These are phyloP conservation scores for Gobiocypris rarus DNA, from an alignment of 2,113 vertebrate species.

Conservation along the genomic window DNA sequence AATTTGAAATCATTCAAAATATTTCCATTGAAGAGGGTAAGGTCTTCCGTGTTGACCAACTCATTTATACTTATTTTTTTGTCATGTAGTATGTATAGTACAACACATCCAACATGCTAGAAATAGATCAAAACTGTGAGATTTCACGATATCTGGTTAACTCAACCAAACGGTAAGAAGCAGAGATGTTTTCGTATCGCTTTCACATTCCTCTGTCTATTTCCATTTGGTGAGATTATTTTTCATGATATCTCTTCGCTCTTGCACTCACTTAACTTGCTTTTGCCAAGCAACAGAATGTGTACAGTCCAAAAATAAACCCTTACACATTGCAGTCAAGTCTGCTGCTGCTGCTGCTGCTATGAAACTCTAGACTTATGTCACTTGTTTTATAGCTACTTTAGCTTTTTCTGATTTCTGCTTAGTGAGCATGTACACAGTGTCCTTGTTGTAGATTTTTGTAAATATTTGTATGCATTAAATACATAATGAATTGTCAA, in stretches of 20 bases:
- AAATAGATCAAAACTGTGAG: slow-evolving; percentile 24
- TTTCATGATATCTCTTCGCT: slow-evolving; percentile 53
- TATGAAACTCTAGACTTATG: slow-evolving; percentile 16
- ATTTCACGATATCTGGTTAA: neutral
- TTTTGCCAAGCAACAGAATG: slow-evolving; percentile 69
- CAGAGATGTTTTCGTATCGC: slow-evolving; percentile 45
- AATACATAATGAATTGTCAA: neutral
- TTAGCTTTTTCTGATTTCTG: neutral
- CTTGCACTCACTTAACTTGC: slow-evolving; percentile 37
- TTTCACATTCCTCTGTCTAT: slow-evolving; percentile 40
- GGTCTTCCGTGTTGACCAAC: neutral
- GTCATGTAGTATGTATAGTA: too few species aligned
- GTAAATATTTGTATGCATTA: neutral
- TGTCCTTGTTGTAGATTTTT: neutral
- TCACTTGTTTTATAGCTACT: neutral
- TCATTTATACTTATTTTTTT: neutral
- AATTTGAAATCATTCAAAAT: neutral
- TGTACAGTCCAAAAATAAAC: slow-evolving; percentile 69
- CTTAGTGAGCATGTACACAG: neutral
- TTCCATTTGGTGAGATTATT: slow-evolving; percentile 44
- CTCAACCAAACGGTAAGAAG: slow-evolving; percentile 30
- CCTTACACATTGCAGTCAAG: slow-evolving; percentile 54
- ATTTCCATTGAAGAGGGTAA: neutral
- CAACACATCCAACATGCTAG: neutral
- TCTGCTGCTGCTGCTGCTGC: slow-evolving; percentile 30